These are phyloP conservation scores for Seriola rivoliana DNA, from an alignment of 2,113 vertebrate genomes.

Conservation along the genomic window DNA sequence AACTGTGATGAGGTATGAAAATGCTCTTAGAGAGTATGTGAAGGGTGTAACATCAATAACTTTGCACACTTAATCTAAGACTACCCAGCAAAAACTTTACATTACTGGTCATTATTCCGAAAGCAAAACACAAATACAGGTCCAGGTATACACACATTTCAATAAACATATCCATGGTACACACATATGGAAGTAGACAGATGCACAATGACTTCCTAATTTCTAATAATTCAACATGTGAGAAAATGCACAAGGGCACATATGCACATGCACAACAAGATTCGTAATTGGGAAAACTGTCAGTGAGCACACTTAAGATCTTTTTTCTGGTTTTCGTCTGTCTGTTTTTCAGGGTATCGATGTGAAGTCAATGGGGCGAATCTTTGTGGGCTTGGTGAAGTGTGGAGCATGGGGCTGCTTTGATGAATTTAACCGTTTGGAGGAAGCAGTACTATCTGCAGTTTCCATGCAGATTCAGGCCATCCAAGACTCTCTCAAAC, in stretches of 20 bases:
- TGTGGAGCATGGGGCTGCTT: slow-evolving; percentile 99
- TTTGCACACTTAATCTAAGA: background rate
- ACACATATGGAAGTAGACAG: background rate
- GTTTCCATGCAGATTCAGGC: slow-evolving; percentile 99
- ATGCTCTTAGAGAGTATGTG: background rate
- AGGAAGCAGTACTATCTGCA: slow-evolving; percentile 95
- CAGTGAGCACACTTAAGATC: background rate
- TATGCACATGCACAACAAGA: background rate
- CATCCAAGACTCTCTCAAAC: slow-evolving; percentile 96
- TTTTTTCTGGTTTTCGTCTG: background rate
- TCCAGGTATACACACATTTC: background rate
- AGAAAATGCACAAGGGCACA: background rate
- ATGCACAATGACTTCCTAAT: background rate
- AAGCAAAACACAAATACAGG: background rate
- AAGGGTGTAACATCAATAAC: background rate
- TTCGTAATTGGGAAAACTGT: slow-evolving; percentile 11
- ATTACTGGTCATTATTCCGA: background rate
- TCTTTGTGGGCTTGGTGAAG: slow-evolving; percentile 97
- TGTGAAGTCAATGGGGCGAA: slow-evolving; percentile 98
- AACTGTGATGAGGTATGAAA: slow-evolving; percentile 96
- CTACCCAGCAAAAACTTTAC: too few relatives aligned
- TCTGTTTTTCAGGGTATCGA: slow-evolving; percentile 90
- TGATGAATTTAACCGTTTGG: slow-evolving; percentile 97
- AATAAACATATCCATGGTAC: background rate
- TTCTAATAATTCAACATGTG: background rate